phyloP scores from a whole-genome alignment of 2,888 invertebrate genomes.

The Asteroscopus sphinx region DNA sequence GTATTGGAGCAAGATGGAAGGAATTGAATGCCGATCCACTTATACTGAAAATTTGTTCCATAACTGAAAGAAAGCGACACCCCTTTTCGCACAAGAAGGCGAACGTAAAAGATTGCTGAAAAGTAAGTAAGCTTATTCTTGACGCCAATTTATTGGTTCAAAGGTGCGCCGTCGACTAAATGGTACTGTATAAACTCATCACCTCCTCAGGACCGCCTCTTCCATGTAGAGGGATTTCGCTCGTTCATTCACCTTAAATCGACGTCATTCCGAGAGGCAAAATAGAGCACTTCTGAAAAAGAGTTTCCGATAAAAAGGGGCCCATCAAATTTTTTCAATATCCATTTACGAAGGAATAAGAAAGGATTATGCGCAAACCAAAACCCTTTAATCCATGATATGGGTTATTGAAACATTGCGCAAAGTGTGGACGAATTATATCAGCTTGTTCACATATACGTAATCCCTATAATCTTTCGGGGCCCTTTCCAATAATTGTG shows the following conservation, averaged over 20 bases:
- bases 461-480: conserved; percentile 62
- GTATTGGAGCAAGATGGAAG: conserved; percentile 52
- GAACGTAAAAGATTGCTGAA: conserved; percentile 70
- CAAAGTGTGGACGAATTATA: conserved; percentile 75
- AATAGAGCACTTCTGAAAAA: conserved; percentile 86
- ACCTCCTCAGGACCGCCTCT: conserved; percentile 86
- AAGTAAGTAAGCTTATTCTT: conserved; percentile 73
- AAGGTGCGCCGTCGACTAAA: conserved; percentile 85
- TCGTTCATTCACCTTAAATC: conserved; percentile 89
- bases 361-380: conserved; percentile 84
- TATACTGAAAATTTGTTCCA: conserved; percentile 61
- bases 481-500: conserved; percentile 64
- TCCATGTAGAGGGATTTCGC: conserved; percentile 86
- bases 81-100: conserved; percentile 56
- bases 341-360: conserved; percentile 86
- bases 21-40: conserved; percentile 58
- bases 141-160: conserved; percentile 82
- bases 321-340: conserved; percentile 86
- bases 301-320: conserved; percentile 84
- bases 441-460: conserved; percentile 62
- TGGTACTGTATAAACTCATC: conserved; percentile 87
- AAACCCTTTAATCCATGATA: conserved; percentile 83
- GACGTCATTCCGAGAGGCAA: conserved; percentile 86
- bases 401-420: conserved; percentile 82
- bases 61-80: conserved; percentile 59